These are phyloP conservation scores for Catamblyrhynchus diadema DNA, from an alignment of 2,797 vertebrate species.

Conservation along the genomic window DNA sequence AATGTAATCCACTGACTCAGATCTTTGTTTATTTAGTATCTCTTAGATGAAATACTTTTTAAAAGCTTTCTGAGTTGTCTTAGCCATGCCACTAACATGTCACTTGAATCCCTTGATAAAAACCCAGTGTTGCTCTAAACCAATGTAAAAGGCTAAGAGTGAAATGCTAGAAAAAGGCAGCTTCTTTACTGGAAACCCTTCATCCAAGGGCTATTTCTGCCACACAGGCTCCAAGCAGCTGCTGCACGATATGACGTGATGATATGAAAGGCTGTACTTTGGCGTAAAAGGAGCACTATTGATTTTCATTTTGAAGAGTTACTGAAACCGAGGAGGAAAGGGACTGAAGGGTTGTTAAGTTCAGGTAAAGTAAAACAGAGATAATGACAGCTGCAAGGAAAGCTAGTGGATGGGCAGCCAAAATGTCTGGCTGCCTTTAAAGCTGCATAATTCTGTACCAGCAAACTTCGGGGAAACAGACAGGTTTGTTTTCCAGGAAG, in stretches of 20 bases:
- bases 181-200: conserved; percentile 29
- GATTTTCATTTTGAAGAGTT: conserved; percentile 54
- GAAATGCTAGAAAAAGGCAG: background rate
- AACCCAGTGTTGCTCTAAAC: background rate
- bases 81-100: background rate
- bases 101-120: background rate
- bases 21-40: background rate
- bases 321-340: background rate
- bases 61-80: background rate
- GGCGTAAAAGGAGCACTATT: background rate
- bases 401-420: conserved; percentile 49
- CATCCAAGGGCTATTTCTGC: background rate
- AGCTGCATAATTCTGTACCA: conserved; percentile 66
- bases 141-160: background rate
- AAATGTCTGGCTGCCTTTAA: conserved; percentile 50
- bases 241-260: background rate
- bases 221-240: background rate
- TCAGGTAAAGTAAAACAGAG: conserved; percentile 70
- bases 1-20: background rate
- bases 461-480: conserved; percentile 81
- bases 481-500: conserved; percentile 84
- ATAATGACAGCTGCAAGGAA: conserved; percentile 48
- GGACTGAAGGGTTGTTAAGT: background rate
- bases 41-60: background rate
- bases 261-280: background rate